Evolutionary conservation across 2,888 invertebrate species (phyloP).

Genomic region (Leucoma salicis): DNA sequence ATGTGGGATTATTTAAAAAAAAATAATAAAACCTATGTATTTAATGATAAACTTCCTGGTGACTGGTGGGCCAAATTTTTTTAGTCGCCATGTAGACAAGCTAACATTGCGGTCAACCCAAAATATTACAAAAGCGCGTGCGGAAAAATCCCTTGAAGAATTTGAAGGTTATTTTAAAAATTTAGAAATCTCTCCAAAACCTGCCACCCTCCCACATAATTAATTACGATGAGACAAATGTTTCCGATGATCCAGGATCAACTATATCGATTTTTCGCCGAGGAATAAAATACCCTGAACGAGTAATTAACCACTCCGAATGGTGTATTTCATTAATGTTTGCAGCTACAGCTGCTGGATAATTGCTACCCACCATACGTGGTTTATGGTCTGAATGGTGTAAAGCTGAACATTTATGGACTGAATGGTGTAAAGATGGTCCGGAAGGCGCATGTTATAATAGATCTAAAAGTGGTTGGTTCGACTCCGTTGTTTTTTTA

Average conservation of each 20-base stretch:
- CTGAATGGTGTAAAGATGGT: constrained; percentile 49
- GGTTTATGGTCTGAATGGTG: too few species aligned
- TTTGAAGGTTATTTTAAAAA: constrained; percentile 18
- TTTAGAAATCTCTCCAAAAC: constrained; percentile 12
- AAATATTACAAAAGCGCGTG: constrained; percentile 21
- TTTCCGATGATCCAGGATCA: constrained; percentile 19
- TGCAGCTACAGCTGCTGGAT: background rate
- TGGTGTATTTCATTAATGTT: constrained; percentile 1
- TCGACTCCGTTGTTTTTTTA: constrained; percentile 28
- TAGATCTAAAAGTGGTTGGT: constrained; percentile 47
- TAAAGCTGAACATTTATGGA: constrained; percentile 48
- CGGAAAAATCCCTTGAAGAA: constrained; percentile 13
- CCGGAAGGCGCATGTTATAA: constrained; percentile 33
- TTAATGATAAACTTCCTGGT: background rate
- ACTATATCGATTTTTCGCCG: constrained; percentile 15
- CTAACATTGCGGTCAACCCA: too few species aligned
- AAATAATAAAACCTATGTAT: too few species aligned
- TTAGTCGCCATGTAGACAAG: background rate
- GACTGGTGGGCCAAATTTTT: background rate
- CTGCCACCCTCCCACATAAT: constrained; percentile 14
- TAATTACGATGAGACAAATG: constrained; percentile 21
- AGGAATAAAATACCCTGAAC: constrained; percentile 13
- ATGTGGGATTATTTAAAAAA: background rate
- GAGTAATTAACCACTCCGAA: background rate
- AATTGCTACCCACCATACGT: constrained; percentile 1